Percentiles rank a stretch among this genome's conserved stretches.
phyloP scores from a whole-genome alignment of 2,888 invertebrate genomes.

The Drosophila hamatofila region DNA sequence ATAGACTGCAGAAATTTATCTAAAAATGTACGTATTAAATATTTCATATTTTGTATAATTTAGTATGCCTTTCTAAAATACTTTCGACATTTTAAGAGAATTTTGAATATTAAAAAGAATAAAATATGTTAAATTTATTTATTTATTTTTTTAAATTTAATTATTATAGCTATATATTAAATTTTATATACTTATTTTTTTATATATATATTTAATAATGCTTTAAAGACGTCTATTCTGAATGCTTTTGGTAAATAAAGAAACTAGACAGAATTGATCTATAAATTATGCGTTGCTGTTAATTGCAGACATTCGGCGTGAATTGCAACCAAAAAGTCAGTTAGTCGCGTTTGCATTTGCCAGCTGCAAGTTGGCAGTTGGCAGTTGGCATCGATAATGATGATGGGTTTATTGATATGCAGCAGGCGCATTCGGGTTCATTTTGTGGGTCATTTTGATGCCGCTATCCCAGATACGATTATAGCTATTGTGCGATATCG shows the following conservation, averaged over 20 bases:
- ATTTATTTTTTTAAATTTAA: too few relatives aligned
- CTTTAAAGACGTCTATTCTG: not conserved
- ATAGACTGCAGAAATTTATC: too few relatives aligned
- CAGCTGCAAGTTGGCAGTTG: slow-evolving; percentile 6
- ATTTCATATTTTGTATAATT: too few relatives aligned
- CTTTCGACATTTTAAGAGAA: too few relatives aligned
- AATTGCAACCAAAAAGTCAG: slow-evolving; percentile 33
- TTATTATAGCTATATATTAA: too few relatives aligned
- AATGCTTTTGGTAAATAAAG: too few relatives aligned
- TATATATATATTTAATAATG: too few relatives aligned
- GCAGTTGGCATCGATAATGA: slow-evolving; percentile 41
- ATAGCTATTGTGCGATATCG: slow-evolving; percentile 54
- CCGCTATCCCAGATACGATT: slow-evolving; percentile 26
- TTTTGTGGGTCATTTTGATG: slow-evolving; percentile 4
- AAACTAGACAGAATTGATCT: not conserved
- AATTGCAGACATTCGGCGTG: slow-evolving; percentile 27
- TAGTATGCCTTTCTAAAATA: too few relatives aligned
- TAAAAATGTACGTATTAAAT: too few relatives aligned
- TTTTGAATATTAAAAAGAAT: too few relatives aligned
- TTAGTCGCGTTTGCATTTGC: slow-evolving; percentile 6
- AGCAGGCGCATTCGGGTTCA: slow-evolving; percentile 24
- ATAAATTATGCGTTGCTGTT: slow-evolving; percentile 21
- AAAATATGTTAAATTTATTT: too few relatives aligned
- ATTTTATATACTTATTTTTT: too few relatives aligned
- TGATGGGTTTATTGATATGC: slow-evolving; percentile 53